Base-by-base conservation (phyloP, 2,888 invertebrate genomes). In the Calliopum simillimum region DNA sequence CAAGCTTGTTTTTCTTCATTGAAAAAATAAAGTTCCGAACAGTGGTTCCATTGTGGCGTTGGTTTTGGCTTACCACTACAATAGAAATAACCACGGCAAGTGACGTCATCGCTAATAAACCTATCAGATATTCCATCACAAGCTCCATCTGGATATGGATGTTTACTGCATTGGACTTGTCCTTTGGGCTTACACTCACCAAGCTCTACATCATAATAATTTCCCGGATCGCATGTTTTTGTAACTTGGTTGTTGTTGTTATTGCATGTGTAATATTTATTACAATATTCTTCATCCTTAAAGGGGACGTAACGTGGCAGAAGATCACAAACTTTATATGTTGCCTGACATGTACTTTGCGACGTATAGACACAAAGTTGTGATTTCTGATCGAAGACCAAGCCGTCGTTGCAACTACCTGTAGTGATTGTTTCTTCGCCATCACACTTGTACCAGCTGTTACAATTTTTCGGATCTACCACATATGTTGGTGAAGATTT, bases 51-150 rank as follows among this genome's bases (percentile, higher is more conserved):
- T 0, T 1, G 1, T 0, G 84, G 84, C 2, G 70, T 13, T 0
- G 70, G 16, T 66, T 84, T 84, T 0, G 82, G 80, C 2, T 76
- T 25, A 49, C 81, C 83, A 0, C 68, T 70, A 41, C 84, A 84
- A 65, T 77, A 82, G 66, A 76, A 80, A 63, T 83, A 82, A 0
- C 83, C 84, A 13, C 80, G 77, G 53, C 84, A 84, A 4, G 82
- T 81, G 23, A 79, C 79, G 2, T 75, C 70, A 65, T 84, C 83
- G 3, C 66, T 4, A 0, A 81, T 79, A 67, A 84, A 84, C 13
- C 67, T 73, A 69, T 78, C 58, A 0, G 80, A 77, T 59, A 76
- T 71, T 0, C 80, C 33, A 79, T 84, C 84, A 62, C 84, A 84
- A 0, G 73, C 78, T 0, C 75, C 59, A 0, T 68, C 69, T 1